Evolutionary conservation across 2,888 invertebrate genomes (phyloP), one percentile per base, ranked within the genome.

Genomic region (Ametastegia equiseti): DNA sequence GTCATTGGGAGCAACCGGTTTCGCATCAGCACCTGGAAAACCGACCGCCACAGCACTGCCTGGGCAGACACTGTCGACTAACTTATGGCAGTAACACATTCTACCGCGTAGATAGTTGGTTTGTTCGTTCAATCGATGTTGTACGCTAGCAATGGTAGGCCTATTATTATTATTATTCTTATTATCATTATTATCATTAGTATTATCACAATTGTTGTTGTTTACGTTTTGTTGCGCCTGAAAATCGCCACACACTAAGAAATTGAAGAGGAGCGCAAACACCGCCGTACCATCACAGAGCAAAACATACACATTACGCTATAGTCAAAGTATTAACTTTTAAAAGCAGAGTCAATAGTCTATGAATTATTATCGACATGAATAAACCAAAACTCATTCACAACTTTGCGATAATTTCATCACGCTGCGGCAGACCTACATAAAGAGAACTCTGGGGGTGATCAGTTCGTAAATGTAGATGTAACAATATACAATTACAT

Each of bases 21-120:
- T 91, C 67, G 81, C 89, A 19, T 69, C 86, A 30, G 39, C 87
- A n/a, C 39, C 88, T 27, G 87, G 87, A 83, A 89, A 90, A 81
- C 83, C 88, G 50, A 73, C 81, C 13, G 11, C 87, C 27, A 71
- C 88, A 23, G 79, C 85, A 80, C 84, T 91, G 71, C 85, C 91
- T 23, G 91, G 90, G 19, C 92, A 91, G 84, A 91, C 91, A 11
- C 88, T 92, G 77, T 91, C 92, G 79, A 91, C 89, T 80, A 91
- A 92, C 87, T 87, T 91, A 82, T 92, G 92, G 92, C 91, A 92
- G 90, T 92, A 91, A 90, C 88, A 81, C 83, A 85, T 39, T 83
- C 69, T 63, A 83, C 77, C 83, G 81, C 83, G 82, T 86, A 83
- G 83, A 80, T 84, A 85, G 83, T 86, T 86, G 86, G 85, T 86